Conservation (phyloP, 1,140 invertebrate genomes). For the Apis dorsata region DNA sequence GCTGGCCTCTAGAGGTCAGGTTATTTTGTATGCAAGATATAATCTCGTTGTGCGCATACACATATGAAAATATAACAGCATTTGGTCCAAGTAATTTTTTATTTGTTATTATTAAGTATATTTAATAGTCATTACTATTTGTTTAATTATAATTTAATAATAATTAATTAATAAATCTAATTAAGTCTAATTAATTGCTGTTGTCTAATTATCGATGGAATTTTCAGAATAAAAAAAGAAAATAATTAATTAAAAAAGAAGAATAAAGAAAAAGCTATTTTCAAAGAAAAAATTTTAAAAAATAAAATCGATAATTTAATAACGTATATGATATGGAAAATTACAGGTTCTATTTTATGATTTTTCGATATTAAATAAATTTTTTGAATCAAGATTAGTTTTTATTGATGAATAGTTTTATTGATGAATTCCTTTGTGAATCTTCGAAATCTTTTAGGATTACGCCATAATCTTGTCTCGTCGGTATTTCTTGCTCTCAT, state of each 20-base stretch:
- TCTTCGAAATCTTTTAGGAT: slow-evolving; percentile 53
- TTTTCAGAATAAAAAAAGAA: too few relatives aligned
- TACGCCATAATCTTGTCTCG: slow-evolving; percentile 34
- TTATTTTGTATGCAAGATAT: slow-evolving; percentile 27
- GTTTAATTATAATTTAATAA: too few relatives aligned
- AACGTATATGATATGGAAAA: not conserved
- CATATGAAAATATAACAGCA: slow-evolving; percentile 2
- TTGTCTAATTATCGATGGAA: too few relatives aligned
- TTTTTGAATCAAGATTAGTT: slow-evolving; percentile 38
- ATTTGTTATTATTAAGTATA: not conserved
- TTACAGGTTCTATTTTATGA: not conserved
- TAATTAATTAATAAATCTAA: too few relatives aligned
- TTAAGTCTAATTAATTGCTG: too few relatives aligned
- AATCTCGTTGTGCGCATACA: not conserved
- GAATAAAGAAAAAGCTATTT: too few relatives aligned
- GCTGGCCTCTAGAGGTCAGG: slow-evolving; percentile 21
- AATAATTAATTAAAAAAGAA: too few relatives aligned
- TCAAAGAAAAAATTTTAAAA: not conserved
- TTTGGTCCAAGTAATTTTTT: not conserved
- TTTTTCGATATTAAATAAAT: not conserved
- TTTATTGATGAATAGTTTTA: slow-evolving; percentile 34
- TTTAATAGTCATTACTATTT: too few relatives aligned
- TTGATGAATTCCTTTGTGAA: slow-evolving; percentile 39
- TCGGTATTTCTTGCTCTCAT: not conserved
- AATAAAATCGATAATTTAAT: not conserved